Conservation (phyloP, 2,888 invertebrate genomes). For the Oxyscelio sp. region DNA sequence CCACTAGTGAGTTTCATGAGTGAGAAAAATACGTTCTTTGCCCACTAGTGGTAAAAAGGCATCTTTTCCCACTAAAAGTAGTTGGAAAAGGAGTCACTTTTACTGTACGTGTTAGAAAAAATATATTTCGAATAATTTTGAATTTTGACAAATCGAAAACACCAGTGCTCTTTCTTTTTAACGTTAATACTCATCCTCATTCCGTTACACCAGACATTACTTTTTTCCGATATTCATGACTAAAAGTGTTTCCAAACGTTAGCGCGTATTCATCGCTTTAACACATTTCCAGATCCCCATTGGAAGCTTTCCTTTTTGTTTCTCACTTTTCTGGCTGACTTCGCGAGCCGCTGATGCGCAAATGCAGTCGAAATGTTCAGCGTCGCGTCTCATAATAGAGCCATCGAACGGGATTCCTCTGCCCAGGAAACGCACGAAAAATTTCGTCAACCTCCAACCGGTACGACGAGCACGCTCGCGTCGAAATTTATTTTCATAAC, state of each 20-base stretch:
- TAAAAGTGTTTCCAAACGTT: constrained; percentile 42
- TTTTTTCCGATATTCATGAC: no score
- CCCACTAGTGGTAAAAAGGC: no score
- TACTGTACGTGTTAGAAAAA: no score
- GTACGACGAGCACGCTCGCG: constrained; percentile 22
- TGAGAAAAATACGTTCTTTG: no score
- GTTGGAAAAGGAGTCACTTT: no score
- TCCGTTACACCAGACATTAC: no score
- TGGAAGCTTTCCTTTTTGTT: constrained; percentile 36
- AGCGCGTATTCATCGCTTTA: constrained; percentile 36
- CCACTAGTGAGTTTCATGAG: no score
- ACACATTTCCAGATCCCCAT: constrained; percentile 47
- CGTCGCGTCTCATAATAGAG: constrained; percentile 48
- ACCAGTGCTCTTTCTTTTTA: no score
- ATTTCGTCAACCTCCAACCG: constrained; percentile 60
- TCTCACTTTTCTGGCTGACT: constrained; percentile 33
- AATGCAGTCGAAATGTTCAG: constrained; percentile 42
- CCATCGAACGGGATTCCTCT: constrained; percentile 59
- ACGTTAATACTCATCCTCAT: no score
- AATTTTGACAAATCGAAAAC: no score
- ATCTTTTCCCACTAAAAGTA: no score
- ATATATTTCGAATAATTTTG: no score
- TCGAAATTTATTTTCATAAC: constrained; percentile 45
- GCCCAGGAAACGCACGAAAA: constrained; percentile 47
- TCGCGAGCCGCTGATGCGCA: constrained; percentile 43